Percentiles rank a stretch among this genome's conserved stretches.
Evolutionary conservation across 2,113 vertebrate species (phyloP).

Genomic region (Miniopterus natalensis): DNA sequence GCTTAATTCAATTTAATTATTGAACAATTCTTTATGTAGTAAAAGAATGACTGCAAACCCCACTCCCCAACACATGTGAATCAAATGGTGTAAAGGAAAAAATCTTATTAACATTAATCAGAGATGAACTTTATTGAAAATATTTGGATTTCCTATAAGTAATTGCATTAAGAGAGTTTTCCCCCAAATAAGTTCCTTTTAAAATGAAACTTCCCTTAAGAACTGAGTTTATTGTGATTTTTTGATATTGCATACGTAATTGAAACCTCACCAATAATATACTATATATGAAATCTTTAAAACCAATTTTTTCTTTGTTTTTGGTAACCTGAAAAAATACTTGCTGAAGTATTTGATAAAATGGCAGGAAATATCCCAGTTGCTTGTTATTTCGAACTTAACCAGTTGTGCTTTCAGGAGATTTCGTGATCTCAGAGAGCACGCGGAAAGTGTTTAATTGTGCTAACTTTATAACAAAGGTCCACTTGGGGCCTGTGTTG

Average conservation of each 20-base stretch:
- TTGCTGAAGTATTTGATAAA: not conserved
- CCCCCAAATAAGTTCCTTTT: not conserved
- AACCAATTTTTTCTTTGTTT: not conserved
- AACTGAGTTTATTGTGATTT: not conserved
- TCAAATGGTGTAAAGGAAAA: not conserved
- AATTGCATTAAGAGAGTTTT: constrained; percentile 45
- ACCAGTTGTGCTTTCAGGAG: not conserved
- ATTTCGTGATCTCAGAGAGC: not conserved
- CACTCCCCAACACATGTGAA: not conserved
- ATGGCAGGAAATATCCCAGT: not conserved
- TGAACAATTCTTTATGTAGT: not conserved
- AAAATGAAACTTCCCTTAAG: not conserved
- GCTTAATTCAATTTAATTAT: constrained; percentile 37
- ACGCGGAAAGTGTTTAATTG: not conserved
- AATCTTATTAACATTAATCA: not conserved
- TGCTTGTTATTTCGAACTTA: not conserved
- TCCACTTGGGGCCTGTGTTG: not conserved
- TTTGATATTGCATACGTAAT: not conserved
- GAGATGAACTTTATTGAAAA: constrained; percentile 28
- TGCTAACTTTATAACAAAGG: not conserved
- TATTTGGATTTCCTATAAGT: constrained; percentile 30
- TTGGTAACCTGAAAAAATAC: constrained; percentile 22
- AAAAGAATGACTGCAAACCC: not conserved
- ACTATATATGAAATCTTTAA: constrained; percentile 28
- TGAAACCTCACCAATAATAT: constrained; percentile 21